Evolutionary conservation across 2,888 invertebrate genomes (phyloP), one percentile per base, ranked within the genome.

Genomic region (Diadegma fenestrale): DNA sequence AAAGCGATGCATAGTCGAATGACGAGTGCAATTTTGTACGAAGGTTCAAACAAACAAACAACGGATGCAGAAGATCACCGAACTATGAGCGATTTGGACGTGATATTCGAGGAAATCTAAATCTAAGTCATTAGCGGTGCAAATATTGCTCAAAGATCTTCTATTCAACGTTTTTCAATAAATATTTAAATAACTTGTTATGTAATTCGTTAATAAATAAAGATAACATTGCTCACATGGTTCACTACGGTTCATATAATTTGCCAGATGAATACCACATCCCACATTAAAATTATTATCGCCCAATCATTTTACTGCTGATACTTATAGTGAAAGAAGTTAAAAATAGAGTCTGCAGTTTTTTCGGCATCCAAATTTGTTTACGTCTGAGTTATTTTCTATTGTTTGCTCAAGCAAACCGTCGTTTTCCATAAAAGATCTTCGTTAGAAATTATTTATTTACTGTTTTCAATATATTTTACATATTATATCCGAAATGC

Each of bases 1-100:
- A 64, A 64, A 64, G n/a, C 33, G 17, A 64, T 33, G 63, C 63
- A 64, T 64, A 64, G 63, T 37, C 63, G 33, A 64, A 64, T 64
- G 63, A 64, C 63, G 63, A 17, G 37, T 12, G 33, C 33, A 64
- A 64, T 64, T 37, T 7, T 64, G n/a, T 64, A 64, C 17, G 37
- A 64, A 17, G 63, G 17, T 37, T n/a, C 33, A 8, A 64, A 64
- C 17, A 64, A 64, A 64, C 37, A 64, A 64, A 64, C 30, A n/a
- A n/a, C 14, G 37, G 33, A 64, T 37, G n/a, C 30, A 64, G 63
- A 64, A 37, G 63, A 64, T n/a, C 63, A n/a, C n/a, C n/a, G 37
- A 37, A 64, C 63, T 1, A 64, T 64, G n/a, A 8, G 17, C 5
- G 63, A 64, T 37, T 33, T 64, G 37, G 63, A 64, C 63, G n/a